A percentile compares a stretch with the other conserved stretches of the same genome.
Evolutionary conservation across 2,888 invertebrate species (phyloP).

Genomic region (Seira ritae): DNA sequence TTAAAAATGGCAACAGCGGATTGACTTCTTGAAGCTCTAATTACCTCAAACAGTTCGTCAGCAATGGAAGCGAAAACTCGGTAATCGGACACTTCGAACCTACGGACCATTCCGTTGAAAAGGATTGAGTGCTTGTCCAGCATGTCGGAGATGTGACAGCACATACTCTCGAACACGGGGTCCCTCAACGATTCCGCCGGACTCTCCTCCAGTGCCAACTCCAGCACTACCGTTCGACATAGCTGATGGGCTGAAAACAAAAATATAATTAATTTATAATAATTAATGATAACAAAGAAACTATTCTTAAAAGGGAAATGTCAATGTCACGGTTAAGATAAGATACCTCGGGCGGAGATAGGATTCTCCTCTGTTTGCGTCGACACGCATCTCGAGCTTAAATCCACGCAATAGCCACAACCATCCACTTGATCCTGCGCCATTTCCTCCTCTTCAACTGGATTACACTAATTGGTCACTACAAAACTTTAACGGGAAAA

Average conservation of each 20-base stretch:
- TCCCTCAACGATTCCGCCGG: slow-evolving; percentile 71
- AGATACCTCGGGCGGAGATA: slow-evolving; percentile 66
- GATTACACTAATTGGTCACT: background rate
- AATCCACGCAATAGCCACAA: slow-evolving; percentile 48
- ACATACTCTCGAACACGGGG: slow-evolving; percentile 76
- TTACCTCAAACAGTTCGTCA: slow-evolving; percentile 77
- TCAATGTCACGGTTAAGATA: too few relatives aligned
- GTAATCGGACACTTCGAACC: slow-evolving; percentile 76
- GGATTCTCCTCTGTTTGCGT: slow-evolving; percentile 70
- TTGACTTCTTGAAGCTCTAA: background rate
- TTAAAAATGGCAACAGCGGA: background rate
- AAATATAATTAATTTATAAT: background rate
- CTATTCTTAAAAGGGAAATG: too few relatives aligned
- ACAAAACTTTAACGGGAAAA: too few relatives aligned
- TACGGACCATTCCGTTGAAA: slow-evolving; percentile 77
- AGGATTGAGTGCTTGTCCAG: slow-evolving; percentile 77
- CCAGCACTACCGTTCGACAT: slow-evolving; percentile 68
- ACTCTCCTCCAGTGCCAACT: slow-evolving; percentile 62
- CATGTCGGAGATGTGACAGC: slow-evolving; percentile 77
- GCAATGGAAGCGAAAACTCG: slow-evolving; percentile 75
- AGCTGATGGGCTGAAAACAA: background rate
- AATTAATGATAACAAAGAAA: too few relatives aligned
- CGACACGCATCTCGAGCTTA: slow-evolving; percentile 37
- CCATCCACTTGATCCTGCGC: slow-evolving; percentile 42
- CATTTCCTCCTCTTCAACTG: background rate